Evolutionary conservation across 2,888 invertebrate species (phyloP).

Genomic region (Trypoxylon attenuatum): DNA sequence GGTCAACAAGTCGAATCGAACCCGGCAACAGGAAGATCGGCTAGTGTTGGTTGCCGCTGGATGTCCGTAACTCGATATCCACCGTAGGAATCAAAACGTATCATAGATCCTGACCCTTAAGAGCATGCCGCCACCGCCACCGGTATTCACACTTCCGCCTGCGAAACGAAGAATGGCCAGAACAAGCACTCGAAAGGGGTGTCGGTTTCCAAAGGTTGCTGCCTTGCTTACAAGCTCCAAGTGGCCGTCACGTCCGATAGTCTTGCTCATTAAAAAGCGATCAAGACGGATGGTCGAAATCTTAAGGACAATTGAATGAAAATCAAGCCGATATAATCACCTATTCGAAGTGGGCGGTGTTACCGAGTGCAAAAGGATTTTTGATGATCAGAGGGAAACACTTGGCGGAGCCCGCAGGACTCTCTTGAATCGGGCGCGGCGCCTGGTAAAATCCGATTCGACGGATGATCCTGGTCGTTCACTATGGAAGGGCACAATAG

Average conservation of each 20-base stretch:
- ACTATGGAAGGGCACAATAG: conserved; percentile 54
- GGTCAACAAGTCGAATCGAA: conserved; percentile 46
- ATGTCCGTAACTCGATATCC: conserved; percentile 45
- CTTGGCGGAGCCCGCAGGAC: not conserved
- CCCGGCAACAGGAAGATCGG: conserved; percentile 2
- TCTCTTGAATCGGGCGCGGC: conserved; percentile 32
- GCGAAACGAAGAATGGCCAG: conserved; percentile 4
- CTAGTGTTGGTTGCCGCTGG: not conserved
- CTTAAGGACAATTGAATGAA: too few relatives aligned
- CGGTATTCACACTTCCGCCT: conserved; percentile 35
- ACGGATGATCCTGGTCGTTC: conserved; percentile 62
- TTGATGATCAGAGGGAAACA: not conserved
- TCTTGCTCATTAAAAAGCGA: too few relatives aligned
- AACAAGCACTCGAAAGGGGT: not conserved
- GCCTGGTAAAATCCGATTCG: conserved; percentile 66
- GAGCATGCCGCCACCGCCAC: conserved; percentile 7
- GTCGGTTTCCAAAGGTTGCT: too few relatives aligned
- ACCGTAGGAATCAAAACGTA: conserved; percentile 44
- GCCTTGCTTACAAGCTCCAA: too few relatives aligned
- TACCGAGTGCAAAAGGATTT: not conserved
- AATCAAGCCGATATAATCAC: not conserved
- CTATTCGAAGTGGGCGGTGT: too few relatives aligned
- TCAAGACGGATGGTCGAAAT: too few relatives aligned
- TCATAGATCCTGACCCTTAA: conserved; percentile 42
- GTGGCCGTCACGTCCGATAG: too few relatives aligned